phyloP scores from a whole-genome alignment of 1,140 invertebrate genomes.

The Grapholita molesta region DNA sequence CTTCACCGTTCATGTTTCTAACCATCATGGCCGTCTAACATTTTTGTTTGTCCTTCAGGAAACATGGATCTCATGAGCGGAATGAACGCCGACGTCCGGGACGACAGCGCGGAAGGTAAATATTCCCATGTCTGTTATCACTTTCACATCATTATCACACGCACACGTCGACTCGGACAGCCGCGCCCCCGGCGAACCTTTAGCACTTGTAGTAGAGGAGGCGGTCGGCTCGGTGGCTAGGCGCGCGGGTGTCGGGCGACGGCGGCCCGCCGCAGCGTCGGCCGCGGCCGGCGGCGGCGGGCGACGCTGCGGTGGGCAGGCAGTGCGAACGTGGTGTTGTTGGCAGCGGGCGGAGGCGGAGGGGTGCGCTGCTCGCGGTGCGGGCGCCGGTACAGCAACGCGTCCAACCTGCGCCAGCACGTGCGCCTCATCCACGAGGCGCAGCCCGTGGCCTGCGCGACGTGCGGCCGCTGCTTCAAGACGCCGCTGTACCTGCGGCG shows the following conservation, averaged over 20 bases:
- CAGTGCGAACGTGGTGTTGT: slow-evolving; percentile 67
- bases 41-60: slow-evolving; percentile 41
- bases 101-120: slow-evolving; percentile 71
- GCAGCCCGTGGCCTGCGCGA: slow-evolving; percentile 84
- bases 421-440: slow-evolving; percentile 89
- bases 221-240: slow-evolving; percentile 52
- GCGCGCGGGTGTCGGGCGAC: slow-evolving; percentile 69
- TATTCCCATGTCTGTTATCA: slow-evolving; percentile 39
- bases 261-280: slow-evolving; percentile 27
- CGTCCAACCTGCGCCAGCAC: slow-evolving; percentile 88
- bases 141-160: slow-evolving; percentile 65
- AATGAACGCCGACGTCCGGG: slow-evolving; percentile 61
- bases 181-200: slow-evolving; percentile 75
- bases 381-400: slow-evolving; percentile 88
- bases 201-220: slow-evolving; percentile 48
- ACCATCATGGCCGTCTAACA: not conserved
- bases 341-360: slow-evolving; percentile 60
- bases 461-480: slow-evolving; percentile 88
- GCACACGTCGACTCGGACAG: slow-evolving; percentile 75
- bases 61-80: slow-evolving; percentile 71
- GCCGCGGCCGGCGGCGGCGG: slow-evolving; percentile 19
- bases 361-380: slow-evolving; percentile 82
- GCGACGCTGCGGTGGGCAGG: slow-evolving; percentile 18
- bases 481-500: slow-evolving; percentile 87
- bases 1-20: not conserved